A percentile compares a stretch with the other conserved stretches of the same genome.
These are phyloP conservation scores for Bufo bufo DNA, from an alignment of 2,113 vertebrate species.

Conservation along the genomic window DNA sequence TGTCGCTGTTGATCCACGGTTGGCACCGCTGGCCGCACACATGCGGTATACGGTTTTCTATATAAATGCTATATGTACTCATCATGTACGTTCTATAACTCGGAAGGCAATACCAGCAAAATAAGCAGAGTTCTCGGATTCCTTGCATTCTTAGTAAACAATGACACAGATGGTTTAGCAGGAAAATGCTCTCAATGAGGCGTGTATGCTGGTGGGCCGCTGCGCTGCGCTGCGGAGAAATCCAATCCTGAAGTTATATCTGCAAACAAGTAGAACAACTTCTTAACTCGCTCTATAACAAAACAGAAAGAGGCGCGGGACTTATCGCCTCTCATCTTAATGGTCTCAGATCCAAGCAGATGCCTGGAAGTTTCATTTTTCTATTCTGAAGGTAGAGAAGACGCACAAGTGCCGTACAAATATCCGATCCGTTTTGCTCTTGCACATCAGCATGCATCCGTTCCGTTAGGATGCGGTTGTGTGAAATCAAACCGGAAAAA, in stretches of 20 bases:
- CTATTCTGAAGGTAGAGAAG: neutral
- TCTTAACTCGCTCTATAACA: neutral
- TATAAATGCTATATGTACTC: neutral
- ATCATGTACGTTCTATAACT: neutral
- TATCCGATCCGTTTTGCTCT: too few species aligned
- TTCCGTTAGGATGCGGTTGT: too few species aligned
- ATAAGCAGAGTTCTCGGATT: conserved; percentile 37
- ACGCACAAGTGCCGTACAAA: too few species aligned
- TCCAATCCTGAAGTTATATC: neutral
- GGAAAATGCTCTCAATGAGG: conserved; percentile 54
- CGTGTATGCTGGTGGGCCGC: conserved; percentile 15
- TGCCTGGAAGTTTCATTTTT: neutral
- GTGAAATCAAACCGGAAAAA: too few species aligned
- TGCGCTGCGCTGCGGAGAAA: neutral
- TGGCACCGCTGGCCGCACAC: too few species aligned
- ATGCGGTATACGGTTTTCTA: neutral
- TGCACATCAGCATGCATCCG: too few species aligned
- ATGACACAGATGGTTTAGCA: conserved; percentile 55
- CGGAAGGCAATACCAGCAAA: neutral
- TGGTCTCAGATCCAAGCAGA: neutral
- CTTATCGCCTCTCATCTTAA: neutral
- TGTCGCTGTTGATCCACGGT: conserved; percentile 17
- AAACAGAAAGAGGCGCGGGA: neutral
- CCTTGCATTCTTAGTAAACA: conserved; percentile 49
- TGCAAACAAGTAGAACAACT: conserved; percentile 36